phyloP scores from a whole-genome alignment of 2,888 invertebrate species.

The Eristalis tenax region DNA sequence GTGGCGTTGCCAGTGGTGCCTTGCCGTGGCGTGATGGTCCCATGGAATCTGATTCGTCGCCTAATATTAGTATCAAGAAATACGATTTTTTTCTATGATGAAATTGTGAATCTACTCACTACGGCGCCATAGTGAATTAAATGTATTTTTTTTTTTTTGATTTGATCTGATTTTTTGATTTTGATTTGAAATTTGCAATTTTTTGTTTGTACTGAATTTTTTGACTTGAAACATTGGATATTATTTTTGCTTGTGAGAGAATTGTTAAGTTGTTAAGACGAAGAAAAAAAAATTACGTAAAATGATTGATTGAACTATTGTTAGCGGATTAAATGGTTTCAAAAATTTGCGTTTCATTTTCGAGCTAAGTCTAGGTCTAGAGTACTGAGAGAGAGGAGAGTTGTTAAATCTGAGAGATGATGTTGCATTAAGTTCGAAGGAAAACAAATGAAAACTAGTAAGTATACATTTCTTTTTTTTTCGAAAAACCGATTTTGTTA shows the following conservation, averaged over 20 bases:
- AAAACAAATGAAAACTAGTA: slow-evolving; percentile 39
- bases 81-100: slow-evolving; percentile 72
- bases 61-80: slow-evolving; percentile 83
- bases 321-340: slow-evolving; percentile 19
- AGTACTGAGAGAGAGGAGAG: slow-evolving; percentile 26
- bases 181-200: slow-evolving; percentile 22
- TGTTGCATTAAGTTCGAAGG: slow-evolving; percentile 62
- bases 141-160: slow-evolving; percentile 30
- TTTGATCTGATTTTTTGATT: slow-evolving; percentile 40
- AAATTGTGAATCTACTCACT: slow-evolving; percentile 74
- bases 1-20: slow-evolving; percentile 91
- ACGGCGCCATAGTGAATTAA: slow-evolving; percentile 71
- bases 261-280: slow-evolving; percentile 21
- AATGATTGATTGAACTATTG: slow-evolving; percentile 36
- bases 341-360: slow-evolving; percentile 1
- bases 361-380: slow-evolving; percentile 45
- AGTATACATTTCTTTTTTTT: neutral
- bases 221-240: slow-evolving; percentile 19
- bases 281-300: slow-evolving; percentile 28
- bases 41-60: slow-evolving; percentile 95
- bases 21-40: slow-evolving; percentile 90
- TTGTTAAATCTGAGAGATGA: slow-evolving; percentile 60
- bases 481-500: slow-evolving; percentile 37
- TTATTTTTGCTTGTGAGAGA: slow-evolving; percentile 39
- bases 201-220: slow-evolving; percentile 13